phyloP scores from a whole-genome alignment of 2,113 vertebrate genomes.

The Xenopus tropicalis region DNA sequence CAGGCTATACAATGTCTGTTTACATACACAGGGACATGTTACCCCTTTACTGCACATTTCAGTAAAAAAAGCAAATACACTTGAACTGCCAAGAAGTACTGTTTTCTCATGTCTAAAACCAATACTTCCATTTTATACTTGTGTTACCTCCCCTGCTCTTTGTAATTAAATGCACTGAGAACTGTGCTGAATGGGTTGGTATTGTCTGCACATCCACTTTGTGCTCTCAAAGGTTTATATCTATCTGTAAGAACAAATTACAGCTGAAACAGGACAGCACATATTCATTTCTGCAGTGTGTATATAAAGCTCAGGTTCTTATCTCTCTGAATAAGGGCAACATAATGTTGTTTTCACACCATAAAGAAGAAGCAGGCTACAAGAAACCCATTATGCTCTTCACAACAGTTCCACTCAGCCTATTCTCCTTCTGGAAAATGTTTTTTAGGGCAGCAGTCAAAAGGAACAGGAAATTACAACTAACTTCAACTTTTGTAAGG shows the following conservation, averaged over 20 bases:
- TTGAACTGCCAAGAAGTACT: too few species aligned
- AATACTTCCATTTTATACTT: too few species aligned
- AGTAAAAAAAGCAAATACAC: too few species aligned
- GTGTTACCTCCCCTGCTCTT: too few species aligned
- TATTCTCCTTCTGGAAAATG: neutral
- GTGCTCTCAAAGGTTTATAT: neutral
- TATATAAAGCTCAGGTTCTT: neutral
- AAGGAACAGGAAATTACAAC: neutral
- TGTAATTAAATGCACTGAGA: too few species aligned
- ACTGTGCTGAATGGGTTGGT: neutral
- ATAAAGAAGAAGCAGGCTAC: neutral
- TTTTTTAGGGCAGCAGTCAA: too few species aligned
- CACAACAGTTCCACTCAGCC: neutral
- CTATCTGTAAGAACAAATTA: neutral
- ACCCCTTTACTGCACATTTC: too few species aligned
- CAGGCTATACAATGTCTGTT: too few species aligned
- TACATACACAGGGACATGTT: too few species aligned
- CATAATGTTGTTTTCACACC: slow-evolving; percentile 1
- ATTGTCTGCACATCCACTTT: neutral
- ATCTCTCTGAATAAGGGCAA: neutral
- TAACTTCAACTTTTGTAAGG: too few species aligned
- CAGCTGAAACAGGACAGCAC: neutral
- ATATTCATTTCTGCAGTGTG: neutral
- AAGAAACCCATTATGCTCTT: neutral
- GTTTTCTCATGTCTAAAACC: too few species aligned